A percentile compares a stretch with the other conserved stretches of the same genome.
Evolutionary conservation across 2,888 invertebrate species (phyloP).

Genomic region (Entomobrya proxima): DNA sequence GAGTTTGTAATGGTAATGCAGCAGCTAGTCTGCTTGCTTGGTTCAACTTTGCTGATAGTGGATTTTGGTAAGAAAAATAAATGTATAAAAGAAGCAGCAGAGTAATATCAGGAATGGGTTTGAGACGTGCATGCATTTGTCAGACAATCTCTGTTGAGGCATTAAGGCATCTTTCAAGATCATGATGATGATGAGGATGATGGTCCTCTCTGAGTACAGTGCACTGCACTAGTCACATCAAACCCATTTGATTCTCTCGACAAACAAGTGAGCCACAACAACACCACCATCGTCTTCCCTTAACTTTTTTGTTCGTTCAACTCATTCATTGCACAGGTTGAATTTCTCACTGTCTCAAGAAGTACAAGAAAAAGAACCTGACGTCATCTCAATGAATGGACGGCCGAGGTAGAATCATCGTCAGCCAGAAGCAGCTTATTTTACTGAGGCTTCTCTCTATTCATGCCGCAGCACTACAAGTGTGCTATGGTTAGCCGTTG

Average conservation of each 20-base stretch:
- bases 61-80: too few relatives aligned
- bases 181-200: not conserved
- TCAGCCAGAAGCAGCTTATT: not conserved
- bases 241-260: not conserved
- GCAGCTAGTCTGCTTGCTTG: too few relatives aligned
- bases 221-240: not conserved
- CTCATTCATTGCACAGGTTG: slow-evolving; percentile 43
- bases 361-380: too few relatives aligned
- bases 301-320: not conserved
- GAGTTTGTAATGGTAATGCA: not conserved
- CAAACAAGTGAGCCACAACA: not conserved
- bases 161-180: slow-evolving; percentile 38
- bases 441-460: not conserved
- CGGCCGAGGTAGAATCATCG: not conserved
- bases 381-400: slow-evolving; percentile 60
- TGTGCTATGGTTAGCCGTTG: too few relatives aligned
- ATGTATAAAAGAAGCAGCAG: too few relatives aligned
- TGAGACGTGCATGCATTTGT: not conserved
- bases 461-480: not conserved
- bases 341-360: not conserved
- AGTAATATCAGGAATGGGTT: not conserved
- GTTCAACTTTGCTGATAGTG: too few relatives aligned
- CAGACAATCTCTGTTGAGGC: slow-evolving; percentile 29
- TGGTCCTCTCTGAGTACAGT: not conserved
- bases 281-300: not conserved